phyloP scores from a whole-genome alignment of 2,797 vertebrate species.

The Netta rufina region DNA sequence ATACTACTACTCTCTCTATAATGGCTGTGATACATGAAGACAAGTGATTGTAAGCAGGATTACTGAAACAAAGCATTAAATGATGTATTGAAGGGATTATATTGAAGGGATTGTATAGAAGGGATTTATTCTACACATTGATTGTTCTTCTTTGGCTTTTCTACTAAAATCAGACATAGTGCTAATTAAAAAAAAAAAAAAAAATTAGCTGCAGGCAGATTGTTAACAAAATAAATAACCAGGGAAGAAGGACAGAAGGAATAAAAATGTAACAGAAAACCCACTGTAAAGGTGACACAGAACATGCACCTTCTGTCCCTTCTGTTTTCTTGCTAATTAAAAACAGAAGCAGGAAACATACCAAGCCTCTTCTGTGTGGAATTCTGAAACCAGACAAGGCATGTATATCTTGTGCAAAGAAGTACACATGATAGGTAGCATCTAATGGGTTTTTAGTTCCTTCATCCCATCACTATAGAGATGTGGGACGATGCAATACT shows the following conservation, averaged over 20 bases:
- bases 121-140: background rate
- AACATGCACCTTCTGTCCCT: slow-evolving; percentile 2
- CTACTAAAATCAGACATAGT: background rate
- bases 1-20: background rate
- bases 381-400: background rate
- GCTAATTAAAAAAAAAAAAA: background rate
- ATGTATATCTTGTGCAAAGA: background rate
- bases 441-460: background rate
- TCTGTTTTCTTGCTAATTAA: slow-evolving; percentile 36
- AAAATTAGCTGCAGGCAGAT: background rate
- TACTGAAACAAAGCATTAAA: background rate
- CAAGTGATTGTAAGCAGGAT: background rate
- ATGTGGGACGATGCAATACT: background rate
- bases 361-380: background rate
- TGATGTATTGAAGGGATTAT: background rate
- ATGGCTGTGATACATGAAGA: background rate
- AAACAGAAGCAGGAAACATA: slow-evolving; percentile 7
- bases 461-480: background rate
- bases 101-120: background rate
- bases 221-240: slow-evolving; percentile 36
- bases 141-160: slow-evolving; percentile 1
- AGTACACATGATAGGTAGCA: fast-evolving
- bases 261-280: slow-evolving; percentile 36
- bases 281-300: background rate
- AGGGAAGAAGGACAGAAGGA: slow-evolving; percentile 17